Percentiles rank a stretch among this genome's conserved stretches.
These are phyloP conservation scores for Aurelia aurita complex sp. Pacific DNA, from an alignment of 30 jellyfish, hydroid and myxozoan genomes.

Conservation along the genomic window DNA sequence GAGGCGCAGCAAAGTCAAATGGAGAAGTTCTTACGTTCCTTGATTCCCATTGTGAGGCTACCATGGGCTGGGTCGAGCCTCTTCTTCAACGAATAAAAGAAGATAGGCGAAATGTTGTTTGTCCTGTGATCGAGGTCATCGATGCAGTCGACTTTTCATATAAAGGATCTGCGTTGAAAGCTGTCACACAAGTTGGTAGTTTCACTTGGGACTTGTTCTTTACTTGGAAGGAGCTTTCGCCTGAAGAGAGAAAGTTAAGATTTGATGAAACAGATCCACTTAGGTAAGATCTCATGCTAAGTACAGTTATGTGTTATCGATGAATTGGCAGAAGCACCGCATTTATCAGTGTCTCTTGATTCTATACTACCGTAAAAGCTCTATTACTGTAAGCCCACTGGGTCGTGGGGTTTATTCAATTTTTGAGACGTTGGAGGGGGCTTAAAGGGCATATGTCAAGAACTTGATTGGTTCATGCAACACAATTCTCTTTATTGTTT, in stretches of 20 bases:
- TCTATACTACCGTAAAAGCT: no score
- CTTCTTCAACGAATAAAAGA: slow-evolving; percentile 72
- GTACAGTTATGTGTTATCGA: no score
- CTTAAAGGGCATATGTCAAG: no score
- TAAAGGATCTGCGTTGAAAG: slow-evolving; percentile 70
- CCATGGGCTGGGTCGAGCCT: slow-evolving; percentile 94
- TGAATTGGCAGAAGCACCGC: no score
- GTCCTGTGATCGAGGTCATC: slow-evolving; percentile 91
- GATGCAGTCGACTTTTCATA: slow-evolving; percentile 86
- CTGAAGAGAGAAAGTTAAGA: slow-evolving; percentile 66
- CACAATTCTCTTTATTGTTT: no score
- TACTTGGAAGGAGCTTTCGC: slow-evolving; percentile 86
- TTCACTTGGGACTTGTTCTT: slow-evolving; percentile 93
- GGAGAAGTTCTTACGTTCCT: slow-evolving; percentile 87
- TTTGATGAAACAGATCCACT: slow-evolving; percentile 76
- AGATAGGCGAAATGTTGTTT: slow-evolving; percentile 77
- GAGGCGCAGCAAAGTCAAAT: slow-evolving; percentile 78
- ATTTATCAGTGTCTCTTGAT: no score
- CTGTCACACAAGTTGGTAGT: slow-evolving; percentile 89
- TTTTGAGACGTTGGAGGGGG: no score
- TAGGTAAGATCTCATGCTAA: slow-evolving; percentile 35
- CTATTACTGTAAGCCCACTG: no score
- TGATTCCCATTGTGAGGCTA: slow-evolving; percentile 95
- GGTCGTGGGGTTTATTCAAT: no score
- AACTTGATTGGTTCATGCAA: no score